Conservation (phyloP, 2,888 invertebrate species). For the Athripsodes cinereus region DNA sequence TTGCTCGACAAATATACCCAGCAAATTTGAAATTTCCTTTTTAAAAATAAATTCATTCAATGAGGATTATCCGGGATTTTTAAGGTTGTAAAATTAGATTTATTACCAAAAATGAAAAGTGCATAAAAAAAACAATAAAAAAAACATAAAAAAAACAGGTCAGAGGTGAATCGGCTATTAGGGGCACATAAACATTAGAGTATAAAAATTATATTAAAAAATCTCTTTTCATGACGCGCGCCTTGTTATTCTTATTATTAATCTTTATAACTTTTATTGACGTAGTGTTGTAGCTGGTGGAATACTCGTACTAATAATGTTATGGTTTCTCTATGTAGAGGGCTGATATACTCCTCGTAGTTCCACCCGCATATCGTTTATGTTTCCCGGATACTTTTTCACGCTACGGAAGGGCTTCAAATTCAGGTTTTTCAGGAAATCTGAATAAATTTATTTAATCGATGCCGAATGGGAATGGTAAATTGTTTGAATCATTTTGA, state of each 20-base stretch:
- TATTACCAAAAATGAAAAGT: too few species aligned
- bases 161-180: conserved; percentile 33
- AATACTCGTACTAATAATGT: too few species aligned
- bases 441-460: conserved; percentile 9
- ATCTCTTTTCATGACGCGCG: background rate
- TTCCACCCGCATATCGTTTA: conserved; percentile 3
- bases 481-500: background rate
- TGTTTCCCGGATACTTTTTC: conserved; percentile 40
- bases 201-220: background rate
- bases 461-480: background rate
- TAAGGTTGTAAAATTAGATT: too few species aligned
- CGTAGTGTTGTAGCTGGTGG: background rate
- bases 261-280: background rate
- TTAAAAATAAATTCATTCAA: too few species aligned
- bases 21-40: too few species aligned
- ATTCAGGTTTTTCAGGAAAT: conserved; percentile 25
- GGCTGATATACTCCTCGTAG: background rate
- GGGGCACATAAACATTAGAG: conserved; percentile 32
- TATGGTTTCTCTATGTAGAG: background rate
- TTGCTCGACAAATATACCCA: too few species aligned
- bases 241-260: background rate
- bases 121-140: background rate
- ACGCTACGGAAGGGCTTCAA: conserved; percentile 47
- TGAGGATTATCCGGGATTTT: too few species aligned
- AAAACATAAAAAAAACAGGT: conserved; percentile 27